A percentile compares a stretch with the other conserved stretches of the same genome.
Conservation (phyloP, 2,113 vertebrate species). For the Malurus alboscapulatus region DNA sequence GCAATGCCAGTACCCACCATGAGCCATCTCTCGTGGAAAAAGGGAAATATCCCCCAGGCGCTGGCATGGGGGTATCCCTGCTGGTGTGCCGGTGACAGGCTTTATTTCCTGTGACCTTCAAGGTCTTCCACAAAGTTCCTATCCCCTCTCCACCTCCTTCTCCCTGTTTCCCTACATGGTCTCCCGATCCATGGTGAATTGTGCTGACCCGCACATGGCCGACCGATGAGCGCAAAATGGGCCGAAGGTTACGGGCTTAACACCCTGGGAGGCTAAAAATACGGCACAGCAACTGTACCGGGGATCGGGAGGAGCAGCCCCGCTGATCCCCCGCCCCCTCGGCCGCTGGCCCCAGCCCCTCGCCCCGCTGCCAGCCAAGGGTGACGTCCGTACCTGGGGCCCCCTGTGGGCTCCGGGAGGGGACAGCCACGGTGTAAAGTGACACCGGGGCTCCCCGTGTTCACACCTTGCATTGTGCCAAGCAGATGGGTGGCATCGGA, state of each 20-base stretch:
- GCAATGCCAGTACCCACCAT: rapidly evolving
- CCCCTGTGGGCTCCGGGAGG: neutral
- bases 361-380: neutral
- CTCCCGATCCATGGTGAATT: conserved; percentile 25
- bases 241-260: conserved; percentile 58
- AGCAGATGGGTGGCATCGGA: neutral
- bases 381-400: neutral
- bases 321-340: neutral
- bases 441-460: conserved; percentile 5
- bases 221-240: conserved; percentile 16
- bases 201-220: conserved; percentile 58
- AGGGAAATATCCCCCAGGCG: rapidly evolving
- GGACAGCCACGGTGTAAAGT: neutral
- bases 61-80: neutral
- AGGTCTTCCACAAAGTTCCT: neutral
- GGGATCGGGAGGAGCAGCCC: neutral
- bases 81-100: rapidly evolving
- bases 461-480: neutral
- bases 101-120: conserved; percentile 29
- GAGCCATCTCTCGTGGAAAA: neutral
- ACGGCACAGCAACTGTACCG: neutral
- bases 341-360: neutral
- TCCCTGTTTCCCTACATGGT: conserved; percentile 26
- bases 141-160: neutral
- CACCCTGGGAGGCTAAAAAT: conserved; percentile 61